Percentiles rank a stretch among this genome's conserved stretches.
Evolutionary conservation across 2,113 vertebrate species (phyloP).

Genomic region (Dasyprocta punctata): DNA sequence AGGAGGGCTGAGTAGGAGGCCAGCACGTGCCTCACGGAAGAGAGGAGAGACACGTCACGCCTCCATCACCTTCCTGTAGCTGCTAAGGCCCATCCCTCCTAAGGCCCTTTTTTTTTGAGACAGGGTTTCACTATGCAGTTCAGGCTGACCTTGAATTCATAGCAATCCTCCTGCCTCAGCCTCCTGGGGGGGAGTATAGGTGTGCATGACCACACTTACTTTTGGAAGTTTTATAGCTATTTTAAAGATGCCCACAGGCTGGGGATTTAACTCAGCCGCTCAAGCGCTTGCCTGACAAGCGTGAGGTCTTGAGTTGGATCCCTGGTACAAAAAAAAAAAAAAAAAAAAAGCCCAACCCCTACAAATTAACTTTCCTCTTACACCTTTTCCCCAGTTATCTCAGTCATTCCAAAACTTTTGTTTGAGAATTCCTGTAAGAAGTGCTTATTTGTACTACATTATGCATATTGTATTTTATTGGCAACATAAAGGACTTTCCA

Average conservation of each 20-base stretch:
- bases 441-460: neutral
- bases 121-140: neutral
- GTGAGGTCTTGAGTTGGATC: too few species aligned
- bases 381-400: neutral
- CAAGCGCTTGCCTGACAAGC: too few species aligned
- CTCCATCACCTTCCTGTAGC: neutral
- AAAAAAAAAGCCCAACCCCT: too few species aligned
- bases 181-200: neutral
- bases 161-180: neutral
- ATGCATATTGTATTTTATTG: neutral
- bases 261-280: too few species aligned
- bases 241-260: neutral
- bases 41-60: neutral
- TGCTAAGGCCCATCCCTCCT: neutral
- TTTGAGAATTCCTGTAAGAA: neutral
- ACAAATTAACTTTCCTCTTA: neutral
- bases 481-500: neutral
- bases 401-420: neutral
- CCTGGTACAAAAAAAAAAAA: too few species aligned
- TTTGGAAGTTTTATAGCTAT: neutral
- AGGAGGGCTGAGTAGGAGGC: neutral
- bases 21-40: accelerated
- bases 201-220: neutral
- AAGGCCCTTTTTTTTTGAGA: neutral
- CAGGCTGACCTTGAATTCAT: neutral